Base-by-base conservation (phyloP, 2,888 invertebrate genomes). In the Pelosia muscerda region DNA sequence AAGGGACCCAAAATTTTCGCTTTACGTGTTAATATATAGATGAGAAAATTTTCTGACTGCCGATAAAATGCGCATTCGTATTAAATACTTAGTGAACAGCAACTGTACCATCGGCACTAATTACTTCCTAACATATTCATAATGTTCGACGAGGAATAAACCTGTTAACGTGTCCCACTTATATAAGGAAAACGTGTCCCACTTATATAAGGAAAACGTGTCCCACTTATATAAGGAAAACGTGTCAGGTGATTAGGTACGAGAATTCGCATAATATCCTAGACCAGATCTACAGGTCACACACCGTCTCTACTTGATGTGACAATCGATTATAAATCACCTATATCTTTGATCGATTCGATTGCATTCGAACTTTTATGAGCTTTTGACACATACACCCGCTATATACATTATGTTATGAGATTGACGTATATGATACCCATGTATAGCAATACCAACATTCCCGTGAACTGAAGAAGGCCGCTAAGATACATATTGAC, bases 291-390 rank as follows among this genome's bases (percentile, higher is more conserved):
- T 79, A 72, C 88, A 86, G 86, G 87, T 88, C 86, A 79, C 71
- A 81, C 70, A 82, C 86, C 90, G 54, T 15, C 11, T 22, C 87
- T 85, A 89, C 90, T 84, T 68, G 69, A 79, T 81, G 70, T 75
- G 78, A 93, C 93, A 94, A 92, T 92, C 88, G 90, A 84, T 84
- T 86, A 86, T 92, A 93, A 92, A 93, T 93, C 91, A 88, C 64
- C 79, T 69, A 77, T 72, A 77, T 75, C 71, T 83, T 81, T 76
- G 83, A 86, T 80, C 63, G 61, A 65, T 71, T 65, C 67, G 68
- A 82, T 84, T 83, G 82, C 84, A 75, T 76, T 77, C 71, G 72
- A 78, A 76, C 67, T 69, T 75, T 73, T 74, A 81, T 80, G 77
- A 76, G 75, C 71, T 73, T 71, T 69, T 66, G 74, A 70, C 69